These are phyloP conservation scores for Thaumetopoea pityocampa DNA, from an alignment of 1,140 invertebrate genomes.

Conservation along the genomic window DNA sequence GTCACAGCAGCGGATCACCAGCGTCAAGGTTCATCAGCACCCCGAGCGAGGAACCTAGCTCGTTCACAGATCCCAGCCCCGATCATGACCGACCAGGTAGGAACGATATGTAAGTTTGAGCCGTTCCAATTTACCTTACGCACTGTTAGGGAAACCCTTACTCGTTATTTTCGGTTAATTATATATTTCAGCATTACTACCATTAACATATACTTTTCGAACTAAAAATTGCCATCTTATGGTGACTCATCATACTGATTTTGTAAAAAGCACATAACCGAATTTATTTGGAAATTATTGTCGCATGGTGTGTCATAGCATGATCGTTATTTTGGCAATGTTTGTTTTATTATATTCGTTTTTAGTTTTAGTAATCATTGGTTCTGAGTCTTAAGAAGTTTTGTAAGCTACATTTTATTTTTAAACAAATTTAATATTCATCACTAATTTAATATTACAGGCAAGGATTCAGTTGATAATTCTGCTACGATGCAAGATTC, in stretches of 20 bases:
- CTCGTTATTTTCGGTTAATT: too few species aligned
- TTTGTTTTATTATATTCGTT: slow-evolving; percentile 26
- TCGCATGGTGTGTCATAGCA: slow-evolving; percentile 34
- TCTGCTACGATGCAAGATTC: slow-evolving; percentile 51
- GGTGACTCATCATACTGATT: too few species aligned
- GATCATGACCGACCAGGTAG: slow-evolving; percentile 73
- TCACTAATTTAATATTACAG: slow-evolving; percentile 43
- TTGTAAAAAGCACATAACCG: neutral
- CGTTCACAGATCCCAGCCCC: slow-evolving; percentile 61
- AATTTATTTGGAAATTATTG: neutral
- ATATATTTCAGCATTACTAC: too few species aligned
- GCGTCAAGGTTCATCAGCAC: slow-evolving; percentile 55
- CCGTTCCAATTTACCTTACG: slow-evolving; percentile 71
- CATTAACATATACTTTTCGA: too few species aligned
- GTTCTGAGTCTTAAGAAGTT: slow-evolving; percentile 48
- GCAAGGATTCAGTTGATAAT: slow-evolving; percentile 75
- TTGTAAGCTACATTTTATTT: too few species aligned
- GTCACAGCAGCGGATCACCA: slow-evolving; percentile 62
- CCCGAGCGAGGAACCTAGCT: slow-evolving; percentile 56
- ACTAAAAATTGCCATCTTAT: too few species aligned
- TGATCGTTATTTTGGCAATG: slow-evolving; percentile 26
- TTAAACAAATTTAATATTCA: too few species aligned
- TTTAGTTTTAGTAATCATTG: slow-evolving; percentile 28
- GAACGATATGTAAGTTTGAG: slow-evolving; percentile 74
- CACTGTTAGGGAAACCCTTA: slow-evolving; percentile 1